A percentile compares a stretch with the other conserved stretches of the same genome.
These are phyloP conservation scores for Drosophila nigrodunni DNA, from an alignment of 1,140 invertebrate species.

Conservation along the genomic window DNA sequence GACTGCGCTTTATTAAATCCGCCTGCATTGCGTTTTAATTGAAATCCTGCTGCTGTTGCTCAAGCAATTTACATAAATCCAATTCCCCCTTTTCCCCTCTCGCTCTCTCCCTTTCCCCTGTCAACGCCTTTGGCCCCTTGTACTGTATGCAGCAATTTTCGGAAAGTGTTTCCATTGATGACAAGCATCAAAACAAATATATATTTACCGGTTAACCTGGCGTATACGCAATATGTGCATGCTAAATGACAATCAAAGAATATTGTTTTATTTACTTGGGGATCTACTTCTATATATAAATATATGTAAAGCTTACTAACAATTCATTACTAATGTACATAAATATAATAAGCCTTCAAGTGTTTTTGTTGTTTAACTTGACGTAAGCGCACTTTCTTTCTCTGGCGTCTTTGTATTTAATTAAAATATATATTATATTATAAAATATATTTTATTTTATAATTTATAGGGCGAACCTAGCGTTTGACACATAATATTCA, in stretches of 20 bases:
- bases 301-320: too few relatives aligned
- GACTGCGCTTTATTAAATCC: conserved; percentile 70
- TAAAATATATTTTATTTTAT: too few relatives aligned
- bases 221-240: conserved; percentile 22
- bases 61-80: conserved; percentile 72
- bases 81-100: background rate
- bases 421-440: too few relatives aligned
- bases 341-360: too few relatives aligned
- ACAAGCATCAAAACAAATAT: background rate
- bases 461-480: too few relatives aligned
- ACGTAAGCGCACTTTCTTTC: too few relatives aligned
- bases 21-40: conserved; percentile 72
- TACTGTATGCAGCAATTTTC: conserved; percentile 1
- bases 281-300: too few relatives aligned
- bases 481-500: too few relatives aligned
- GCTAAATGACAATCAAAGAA: conserved; percentile 1
- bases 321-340: too few relatives aligned
- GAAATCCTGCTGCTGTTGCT: conserved; percentile 60
- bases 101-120: too few relatives aligned
- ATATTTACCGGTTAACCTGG: conserved; percentile 10
- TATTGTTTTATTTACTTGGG: background rate
- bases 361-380: too few relatives aligned
- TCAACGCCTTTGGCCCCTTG: background rate
- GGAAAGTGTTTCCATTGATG: conserved; percentile 7
- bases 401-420: too few relatives aligned